A percentile compares a stretch with the other conserved stretches of the same genome.
phyloP scores from a whole-genome alignment of 2,888 invertebrate genomes.

The Drosophila paramelanica region DNA sequence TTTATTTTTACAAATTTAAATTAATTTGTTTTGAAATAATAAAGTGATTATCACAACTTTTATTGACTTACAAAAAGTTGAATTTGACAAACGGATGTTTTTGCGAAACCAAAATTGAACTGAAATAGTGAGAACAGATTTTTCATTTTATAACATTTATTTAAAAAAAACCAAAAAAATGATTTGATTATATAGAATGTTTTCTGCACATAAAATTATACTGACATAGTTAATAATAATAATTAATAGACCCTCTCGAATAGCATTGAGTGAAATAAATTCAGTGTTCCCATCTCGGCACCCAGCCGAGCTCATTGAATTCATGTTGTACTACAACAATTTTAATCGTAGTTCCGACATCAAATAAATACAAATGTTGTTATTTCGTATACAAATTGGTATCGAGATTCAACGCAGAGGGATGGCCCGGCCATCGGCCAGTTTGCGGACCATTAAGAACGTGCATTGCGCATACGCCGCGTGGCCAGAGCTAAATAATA shows the following conservation, averaged over 20 bases:
- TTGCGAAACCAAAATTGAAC: no score
- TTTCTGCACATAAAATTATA: not conserved
- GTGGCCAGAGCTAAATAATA: conserved; percentile 9
- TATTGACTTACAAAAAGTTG: not conserved
- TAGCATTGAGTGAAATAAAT: not conserved
- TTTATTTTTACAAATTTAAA: not conserved
- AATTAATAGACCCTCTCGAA: no score
- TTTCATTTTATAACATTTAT: no score
- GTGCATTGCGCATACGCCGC: conserved; percentile 55
- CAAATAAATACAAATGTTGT: conserved; percentile 37
- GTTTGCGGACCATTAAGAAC: conserved; percentile 2
- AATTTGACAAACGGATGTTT: no score
- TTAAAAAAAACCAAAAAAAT: no score
- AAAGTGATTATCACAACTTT: no score
- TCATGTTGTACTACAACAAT: conserved; percentile 12
- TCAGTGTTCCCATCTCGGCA: no score
- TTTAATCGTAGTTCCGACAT: conserved; percentile 5
- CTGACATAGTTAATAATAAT: no score
- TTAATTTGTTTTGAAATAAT: not conserved
- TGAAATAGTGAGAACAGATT: no score
- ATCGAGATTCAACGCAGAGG: not conserved
- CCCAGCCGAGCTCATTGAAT: not conserved
- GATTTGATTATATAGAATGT: no score
- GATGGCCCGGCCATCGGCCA: no score
- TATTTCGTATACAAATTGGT: conserved; percentile 22